A percentile compares a stretch with the other conserved stretches of the same genome.
phyloP scores from a whole-genome alignment of 1,140 invertebrate species.

The Camponotus floridanus region DNA sequence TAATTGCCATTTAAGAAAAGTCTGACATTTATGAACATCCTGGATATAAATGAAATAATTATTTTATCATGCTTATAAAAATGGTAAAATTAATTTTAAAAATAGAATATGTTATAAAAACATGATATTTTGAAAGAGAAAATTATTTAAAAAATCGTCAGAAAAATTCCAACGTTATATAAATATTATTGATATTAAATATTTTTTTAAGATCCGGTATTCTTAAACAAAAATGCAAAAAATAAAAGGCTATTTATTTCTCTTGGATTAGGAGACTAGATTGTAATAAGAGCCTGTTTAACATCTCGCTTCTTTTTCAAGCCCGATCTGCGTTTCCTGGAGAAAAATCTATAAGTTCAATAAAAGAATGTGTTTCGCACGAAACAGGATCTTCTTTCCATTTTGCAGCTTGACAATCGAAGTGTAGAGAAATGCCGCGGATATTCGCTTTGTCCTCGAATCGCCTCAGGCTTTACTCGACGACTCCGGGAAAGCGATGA shows the following conservation, averaged over 20 bases:
- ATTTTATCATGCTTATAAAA: not conserved
- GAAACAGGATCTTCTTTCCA: slow-evolving; percentile 35
- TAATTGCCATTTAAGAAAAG: slow-evolving; percentile 11
- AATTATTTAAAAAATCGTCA: not conserved
- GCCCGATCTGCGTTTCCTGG: not conserved
- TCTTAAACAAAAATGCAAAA: not conserved
- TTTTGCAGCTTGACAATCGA: slow-evolving; percentile 50
- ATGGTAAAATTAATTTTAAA: not conserved
- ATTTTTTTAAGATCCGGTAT: not conserved
- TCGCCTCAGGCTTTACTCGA: slow-evolving; percentile 61
- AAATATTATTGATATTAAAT: not conserved
- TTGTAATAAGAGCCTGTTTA: slow-evolving; percentile 41
- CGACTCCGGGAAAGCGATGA: slow-evolving; percentile 66
- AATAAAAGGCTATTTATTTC: slow-evolving; percentile 4
- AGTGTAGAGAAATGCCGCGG: slow-evolving; percentile 72
- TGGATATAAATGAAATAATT: slow-evolving; percentile 26
- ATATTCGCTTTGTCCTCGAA: slow-evolving; percentile 73
- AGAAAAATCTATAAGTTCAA: slow-evolving; percentile 44
- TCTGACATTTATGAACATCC: slow-evolving; percentile 15
- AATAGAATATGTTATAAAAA: not conserved
- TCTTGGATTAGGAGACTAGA: not conserved
- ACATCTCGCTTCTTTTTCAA: not conserved
- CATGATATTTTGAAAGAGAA: not conserved
- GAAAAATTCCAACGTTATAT: not conserved
- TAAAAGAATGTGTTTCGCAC: slow-evolving; percentile 66